Evolutionary conservation across 2,888 invertebrate species (phyloP), one percentile per base, ranked within the genome.

Genomic region (Willowsia nigromaculata): DNA sequence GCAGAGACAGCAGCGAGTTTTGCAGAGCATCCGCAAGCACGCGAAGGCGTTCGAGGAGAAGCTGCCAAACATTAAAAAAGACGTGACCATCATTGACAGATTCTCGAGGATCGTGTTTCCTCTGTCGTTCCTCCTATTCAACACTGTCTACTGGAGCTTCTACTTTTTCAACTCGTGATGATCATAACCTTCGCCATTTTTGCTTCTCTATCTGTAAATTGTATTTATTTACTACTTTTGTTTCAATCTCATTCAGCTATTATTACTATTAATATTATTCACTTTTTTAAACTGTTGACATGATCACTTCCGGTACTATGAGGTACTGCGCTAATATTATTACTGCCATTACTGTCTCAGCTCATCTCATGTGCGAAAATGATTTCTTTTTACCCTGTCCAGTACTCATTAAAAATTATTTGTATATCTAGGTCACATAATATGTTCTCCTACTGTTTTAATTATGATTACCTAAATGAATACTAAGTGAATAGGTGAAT

Each of bases 1-100:
- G 92, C 88, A 93, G 93, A 83, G 93, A 93, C 30, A 92, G 90
- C 68, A 93, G 92, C 76, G 92, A 92, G 80, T 91, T 25, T 40
- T 88, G 1, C 89, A 91, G 56, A 89, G 88, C 47, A 81, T 92
- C 37, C 84, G 91, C 92, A 93, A 91, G 88, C 92, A 82, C 91
- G 93, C 88, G 88, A 91, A 87, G 84, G 93, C 80, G 6, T 82
- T 92, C 30, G 89, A 90, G 33, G 62, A 88, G 40, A 80, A 89
- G 43, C 76, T 92, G 22, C 94, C 94, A 5, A 92, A 93, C 87
- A 93, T 95, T 50, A 94, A 94, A 90, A 87, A 92, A 22, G 95
- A 95, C 93, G 95, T 95, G 47, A 95, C 95, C 93, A 94, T 94
- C 76, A 95, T 95, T 90, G 95, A 95, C 93, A 95, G 95, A 92